These are phyloP conservation scores for Rapana venosa DNA, from an alignment of 2,888 invertebrate species.

Conservation along the genomic window DNA sequence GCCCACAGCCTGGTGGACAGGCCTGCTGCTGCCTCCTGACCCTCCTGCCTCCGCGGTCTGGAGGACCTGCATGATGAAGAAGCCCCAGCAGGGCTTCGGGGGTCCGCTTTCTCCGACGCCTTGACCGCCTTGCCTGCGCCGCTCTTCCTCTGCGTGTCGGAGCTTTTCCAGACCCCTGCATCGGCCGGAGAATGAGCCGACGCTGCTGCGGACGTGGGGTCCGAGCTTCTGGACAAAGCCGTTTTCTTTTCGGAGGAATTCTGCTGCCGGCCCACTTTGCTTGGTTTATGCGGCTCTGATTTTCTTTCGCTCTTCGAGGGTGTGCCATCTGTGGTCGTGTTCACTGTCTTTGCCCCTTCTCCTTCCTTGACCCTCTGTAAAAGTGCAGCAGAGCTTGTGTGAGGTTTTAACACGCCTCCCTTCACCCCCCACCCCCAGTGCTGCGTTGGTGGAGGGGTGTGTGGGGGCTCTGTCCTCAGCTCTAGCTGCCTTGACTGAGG, in stretches of 20 bases:
- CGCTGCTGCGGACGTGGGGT: neutral
- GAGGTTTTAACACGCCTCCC: neutral
- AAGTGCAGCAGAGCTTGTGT: neutral
- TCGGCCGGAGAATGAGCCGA: neutral
- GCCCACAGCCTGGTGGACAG: neutral
- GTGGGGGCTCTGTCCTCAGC: neutral
- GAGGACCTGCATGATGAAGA: neutral
- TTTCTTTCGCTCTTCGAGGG: neutral
- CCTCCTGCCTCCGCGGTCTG: neutral
- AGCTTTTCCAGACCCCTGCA: no score
- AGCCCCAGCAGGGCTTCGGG: neutral
- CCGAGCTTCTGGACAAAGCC: neutral
- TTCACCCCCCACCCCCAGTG: neutral
- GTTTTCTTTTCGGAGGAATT: neutral
- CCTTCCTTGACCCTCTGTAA: neutral
- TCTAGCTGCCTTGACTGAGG: neutral
- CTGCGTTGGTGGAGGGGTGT: neutral
- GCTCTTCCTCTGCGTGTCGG: no score
- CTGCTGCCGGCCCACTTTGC: neutral
- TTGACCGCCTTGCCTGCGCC: no score
- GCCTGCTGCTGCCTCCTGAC: neutral
- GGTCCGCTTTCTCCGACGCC: neutral
- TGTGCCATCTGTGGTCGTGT: neutral
- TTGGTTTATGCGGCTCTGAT: neutral
- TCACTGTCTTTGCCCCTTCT: neutral